phyloP scores from a whole-genome alignment of 2,888 invertebrate species.

The Plagiodera versicolora region DNA sequence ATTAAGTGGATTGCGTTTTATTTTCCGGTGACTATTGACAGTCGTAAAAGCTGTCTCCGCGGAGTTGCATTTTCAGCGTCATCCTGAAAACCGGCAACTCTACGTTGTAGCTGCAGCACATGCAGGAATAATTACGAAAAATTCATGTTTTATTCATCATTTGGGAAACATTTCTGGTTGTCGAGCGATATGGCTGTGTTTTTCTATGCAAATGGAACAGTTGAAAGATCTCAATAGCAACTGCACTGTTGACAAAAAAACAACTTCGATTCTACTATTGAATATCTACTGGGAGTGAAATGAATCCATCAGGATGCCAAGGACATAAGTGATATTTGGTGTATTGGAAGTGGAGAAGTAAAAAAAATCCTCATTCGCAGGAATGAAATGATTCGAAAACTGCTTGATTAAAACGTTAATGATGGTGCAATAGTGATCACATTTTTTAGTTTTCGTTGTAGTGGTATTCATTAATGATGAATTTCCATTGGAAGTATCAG shows the following conservation, averaged over 20 bases:
- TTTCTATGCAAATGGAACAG: neutral
- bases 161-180: neutral
- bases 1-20: neutral
- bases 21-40: neutral
- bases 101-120: neutral
- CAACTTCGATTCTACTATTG: neutral
- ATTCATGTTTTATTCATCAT: neutral
- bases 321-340: too few species aligned
- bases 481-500: too few species aligned
- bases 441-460: too few species aligned
- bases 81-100: neutral
- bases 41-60: neutral
- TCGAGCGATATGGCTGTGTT: neutral
- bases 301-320: too few species aligned
- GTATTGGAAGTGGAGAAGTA: too few species aligned
- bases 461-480: too few species aligned
- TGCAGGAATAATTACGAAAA: neutral
- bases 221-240: neutral
- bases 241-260: neutral
- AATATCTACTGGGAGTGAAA: neutral
- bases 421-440: too few species aligned
- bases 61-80: neutral
- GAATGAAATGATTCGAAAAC: too few species aligned
- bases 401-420: too few species aligned
- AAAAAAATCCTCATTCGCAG: too few species aligned